Evolutionary conservation across 1,140 invertebrate genomes (phyloP).

Genomic region (Colletes gigas): DNA sequence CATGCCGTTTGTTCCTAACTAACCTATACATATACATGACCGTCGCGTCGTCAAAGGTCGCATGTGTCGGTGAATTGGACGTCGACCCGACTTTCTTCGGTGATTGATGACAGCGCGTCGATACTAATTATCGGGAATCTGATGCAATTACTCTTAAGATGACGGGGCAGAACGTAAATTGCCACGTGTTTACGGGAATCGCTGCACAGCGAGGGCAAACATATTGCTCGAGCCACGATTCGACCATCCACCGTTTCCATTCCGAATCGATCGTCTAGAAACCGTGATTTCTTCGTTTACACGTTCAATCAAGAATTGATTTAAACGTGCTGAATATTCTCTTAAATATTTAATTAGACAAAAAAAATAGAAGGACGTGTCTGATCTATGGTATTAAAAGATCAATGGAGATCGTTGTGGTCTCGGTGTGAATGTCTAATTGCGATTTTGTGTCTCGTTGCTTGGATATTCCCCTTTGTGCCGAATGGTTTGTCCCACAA

Average conservation of each 20-base stretch:
- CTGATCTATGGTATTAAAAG: too few species aligned
- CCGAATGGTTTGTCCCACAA: background rate
- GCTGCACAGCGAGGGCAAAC: background rate
- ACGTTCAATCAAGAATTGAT: too few species aligned
- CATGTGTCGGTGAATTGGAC: conserved; percentile 20
- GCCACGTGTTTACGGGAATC: background rate
- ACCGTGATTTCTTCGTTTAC: too few species aligned
- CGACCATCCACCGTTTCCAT: too few species aligned
- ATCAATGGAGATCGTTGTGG: too few species aligned
- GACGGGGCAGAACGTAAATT: background rate
- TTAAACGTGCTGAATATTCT: too few species aligned
- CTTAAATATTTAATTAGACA: too few species aligned
- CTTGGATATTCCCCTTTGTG: background rate
- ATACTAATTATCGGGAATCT: conserved; percentile 40
- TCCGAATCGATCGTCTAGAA: too few species aligned
- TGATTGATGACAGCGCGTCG: conserved; percentile 30
- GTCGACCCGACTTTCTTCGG: conserved; percentile 32
- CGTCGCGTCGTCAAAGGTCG: conserved; percentile 41
- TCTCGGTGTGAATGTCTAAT: background rate
- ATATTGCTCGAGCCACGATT: background rate
- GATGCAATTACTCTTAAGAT: conserved; percentile 5
- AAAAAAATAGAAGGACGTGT: too few species aligned
- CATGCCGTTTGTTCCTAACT: conserved; percentile 38
- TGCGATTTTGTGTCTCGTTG: background rate
- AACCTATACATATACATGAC: conserved; percentile 41